Evolutionary conservation across 2,113 vertebrate genomes (phyloP).

Genomic region (Pedetes capensis): DNA sequence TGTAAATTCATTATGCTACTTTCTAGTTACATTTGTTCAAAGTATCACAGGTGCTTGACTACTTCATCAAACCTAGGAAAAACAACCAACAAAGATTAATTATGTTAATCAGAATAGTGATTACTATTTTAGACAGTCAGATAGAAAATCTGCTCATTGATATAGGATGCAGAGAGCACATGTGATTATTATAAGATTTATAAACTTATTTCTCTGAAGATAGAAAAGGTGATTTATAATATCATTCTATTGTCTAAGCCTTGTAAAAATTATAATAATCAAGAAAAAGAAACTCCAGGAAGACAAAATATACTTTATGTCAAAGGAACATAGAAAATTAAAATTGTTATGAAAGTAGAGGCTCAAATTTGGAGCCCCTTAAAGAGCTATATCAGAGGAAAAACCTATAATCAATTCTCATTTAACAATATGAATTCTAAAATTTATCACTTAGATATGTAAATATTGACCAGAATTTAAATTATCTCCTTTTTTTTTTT

Average conservation of each 20-base stretch:
- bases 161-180: not conserved
- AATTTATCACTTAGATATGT: not conserved
- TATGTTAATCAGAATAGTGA: too few relatives aligned
- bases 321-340: not conserved
- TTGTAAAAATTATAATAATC: not conserved
- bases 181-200: not conserved
- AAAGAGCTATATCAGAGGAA: not conserved
- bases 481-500: too few relatives aligned
- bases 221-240: not conserved
- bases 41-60: not conserved
- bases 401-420: not conserved
- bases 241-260: not conserved
- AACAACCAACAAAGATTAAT: too few relatives aligned
- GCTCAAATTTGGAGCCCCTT: not conserved
- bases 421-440: not conserved
- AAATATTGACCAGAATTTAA: not conserved
- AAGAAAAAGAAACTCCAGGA: not conserved
- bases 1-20: not conserved
- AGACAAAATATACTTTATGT: not conserved
- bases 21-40: not conserved
- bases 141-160: not conserved
- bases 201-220: not conserved
- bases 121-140: not conserved
- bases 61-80: not conserved
- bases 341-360: not conserved